Evolutionary conservation across 2,888 invertebrate species (phyloP), one percentile per base, ranked within the genome.

Genomic region (Deroplatys truncata): DNA sequence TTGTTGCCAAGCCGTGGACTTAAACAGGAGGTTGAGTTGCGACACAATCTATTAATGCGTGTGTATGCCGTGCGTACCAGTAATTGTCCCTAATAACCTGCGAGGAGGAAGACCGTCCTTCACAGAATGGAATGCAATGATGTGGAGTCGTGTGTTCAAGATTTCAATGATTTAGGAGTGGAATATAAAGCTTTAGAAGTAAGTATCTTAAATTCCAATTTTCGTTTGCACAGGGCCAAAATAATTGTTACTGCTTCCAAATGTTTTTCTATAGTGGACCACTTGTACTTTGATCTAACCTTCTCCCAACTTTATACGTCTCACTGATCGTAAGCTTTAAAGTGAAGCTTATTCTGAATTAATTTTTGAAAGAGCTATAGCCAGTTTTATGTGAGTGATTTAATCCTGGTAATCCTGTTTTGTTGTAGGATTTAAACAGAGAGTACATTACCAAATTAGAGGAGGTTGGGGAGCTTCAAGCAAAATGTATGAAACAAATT

Each of bases 141-240:
- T 92, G 95, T 94, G 16, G 93, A 94, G 89, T 93, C 93, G 72
- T 94, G 96, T 93, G 91, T 95, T 86, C 96, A 96, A 92, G 98
- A 98, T 92, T 98, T 97, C 97, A 95, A 96, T 91, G 98, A 98
- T 93, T 94, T 98, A 91, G 94, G 95, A 89, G 94, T 95, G 85
- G 98, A 98, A 93, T 98, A 96, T 93, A 97, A 96, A 93, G 96
- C 96, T 91, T 95, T 98, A 91, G 97, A 98, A 96, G 98, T 98
- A 95, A 93, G 93, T 92, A 35, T 49, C 82, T 82, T 29, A 35
- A 43, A 43, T 43, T 13, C 43, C 43, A 43, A 31, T 72, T 88
- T 56, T 31, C 8, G n/a, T 28, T 83, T 84, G 88, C 84, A 82
- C 82, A 31, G 84, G 43, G 1, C 1, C 43, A 43, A 43, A 43